phyloP scores from a whole-genome alignment of 2,888 invertebrate species.

The Suillia variegata region DNA sequence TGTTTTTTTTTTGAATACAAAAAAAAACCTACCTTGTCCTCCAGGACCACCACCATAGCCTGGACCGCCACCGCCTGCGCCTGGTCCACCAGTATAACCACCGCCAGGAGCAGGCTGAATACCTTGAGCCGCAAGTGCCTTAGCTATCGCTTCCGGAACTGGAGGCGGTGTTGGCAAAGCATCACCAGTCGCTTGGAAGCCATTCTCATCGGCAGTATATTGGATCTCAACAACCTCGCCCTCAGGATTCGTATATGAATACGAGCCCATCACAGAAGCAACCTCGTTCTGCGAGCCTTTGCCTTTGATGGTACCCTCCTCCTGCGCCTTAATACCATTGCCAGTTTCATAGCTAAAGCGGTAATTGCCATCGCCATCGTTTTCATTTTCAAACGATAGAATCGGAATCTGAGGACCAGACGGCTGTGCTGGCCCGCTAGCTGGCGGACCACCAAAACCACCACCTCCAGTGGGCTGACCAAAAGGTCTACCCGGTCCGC shows the following conservation, averaged over 20 bases:
- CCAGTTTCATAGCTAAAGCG: conserved; percentile 69
- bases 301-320: conserved; percentile 68
- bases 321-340: conserved; percentile 69
- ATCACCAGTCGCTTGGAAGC: conserved; percentile 67
- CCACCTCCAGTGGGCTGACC: conserved; percentile 42
- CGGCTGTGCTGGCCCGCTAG: conserved; percentile 42
- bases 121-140: conserved; percentile 63
- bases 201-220: conserved; percentile 72
- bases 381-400: conserved; percentile 65
- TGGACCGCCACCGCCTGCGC: conserved; percentile 32
- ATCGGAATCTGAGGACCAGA: conserved; percentile 63
- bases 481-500: conserved; percentile 47
- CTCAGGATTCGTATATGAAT: conserved; percentile 70
- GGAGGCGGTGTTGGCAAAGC: conserved; percentile 70
- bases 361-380: conserved; percentile 67
- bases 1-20: no score
- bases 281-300: conserved; percentile 65
- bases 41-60: conserved; percentile 18
- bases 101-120: conserved; percentile 62
- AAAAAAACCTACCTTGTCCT: conserved; percentile 26
- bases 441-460: conserved; percentile 43
- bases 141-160: conserved; percentile 69
- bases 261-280: conserved; percentile 67
- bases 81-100: conserved; percentile 44
- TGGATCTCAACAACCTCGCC: conserved; percentile 67